Percentiles rank a stretch among this genome's conserved stretches.
Conservation (phyloP, 1,140 invertebrate genomes). For the Mesaphorura yosii region DNA sequence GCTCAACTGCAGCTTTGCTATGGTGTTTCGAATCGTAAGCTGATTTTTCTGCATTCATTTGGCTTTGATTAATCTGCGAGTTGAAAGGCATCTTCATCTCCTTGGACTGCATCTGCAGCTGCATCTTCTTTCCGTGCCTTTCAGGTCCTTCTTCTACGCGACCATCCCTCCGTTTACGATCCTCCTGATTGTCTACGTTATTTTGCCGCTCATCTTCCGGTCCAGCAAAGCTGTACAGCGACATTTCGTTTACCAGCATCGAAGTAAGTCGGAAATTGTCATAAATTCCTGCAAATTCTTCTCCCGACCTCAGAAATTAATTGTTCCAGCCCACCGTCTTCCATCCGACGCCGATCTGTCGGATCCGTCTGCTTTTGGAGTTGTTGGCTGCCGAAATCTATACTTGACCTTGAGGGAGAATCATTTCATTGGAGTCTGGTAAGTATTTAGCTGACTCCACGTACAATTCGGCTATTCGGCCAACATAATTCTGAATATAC, state of each 20-base stretch:
- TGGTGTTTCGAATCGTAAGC: too few species aligned
- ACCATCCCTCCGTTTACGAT: neutral
- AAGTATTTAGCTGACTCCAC: neutral
- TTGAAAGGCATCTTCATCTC: too few species aligned
- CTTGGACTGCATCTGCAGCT: too few species aligned
- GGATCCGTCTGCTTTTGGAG: neutral
- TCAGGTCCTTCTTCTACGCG: slow-evolving; percentile 1
- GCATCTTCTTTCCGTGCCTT: too few species aligned
- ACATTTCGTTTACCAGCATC: neutral
- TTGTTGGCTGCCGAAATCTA: slow-evolving; percentile 6
- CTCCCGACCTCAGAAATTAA: neutral
- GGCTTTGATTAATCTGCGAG: too few species aligned
- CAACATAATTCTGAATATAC: neutral
- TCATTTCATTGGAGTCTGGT: slow-evolving; percentile 2
- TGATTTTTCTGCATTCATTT: too few species aligned
- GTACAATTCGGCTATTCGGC: neutral
- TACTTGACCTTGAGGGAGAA: neutral
- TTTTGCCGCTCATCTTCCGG: neutral
- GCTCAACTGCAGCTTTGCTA: too few species aligned
- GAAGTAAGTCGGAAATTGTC: neutral
- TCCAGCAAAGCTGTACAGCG: neutral
- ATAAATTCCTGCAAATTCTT: neutral
- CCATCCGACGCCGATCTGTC: neutral
- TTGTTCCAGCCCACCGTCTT: neutral
- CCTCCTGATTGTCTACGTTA: neutral